Evolutionary conservation across 2,797 vertebrate species (phyloP).

Genomic region (Phrynocephalus vlangalii): DNA sequence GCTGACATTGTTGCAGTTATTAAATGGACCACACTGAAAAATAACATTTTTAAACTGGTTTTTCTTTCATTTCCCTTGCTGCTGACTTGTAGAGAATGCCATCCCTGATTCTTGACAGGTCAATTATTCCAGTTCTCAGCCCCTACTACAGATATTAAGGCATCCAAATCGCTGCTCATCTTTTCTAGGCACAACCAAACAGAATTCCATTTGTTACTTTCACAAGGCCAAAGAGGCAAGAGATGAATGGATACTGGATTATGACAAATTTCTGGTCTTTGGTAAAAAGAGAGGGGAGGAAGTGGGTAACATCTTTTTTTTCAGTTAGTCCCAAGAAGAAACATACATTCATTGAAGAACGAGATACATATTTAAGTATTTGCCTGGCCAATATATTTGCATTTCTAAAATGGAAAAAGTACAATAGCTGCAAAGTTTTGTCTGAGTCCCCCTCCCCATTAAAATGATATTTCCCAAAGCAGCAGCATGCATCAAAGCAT

Average conservation of each 20-base stretch:
- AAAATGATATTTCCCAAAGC: slow-evolving; percentile 34
- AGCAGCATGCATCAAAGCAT: slow-evolving; percentile 22
- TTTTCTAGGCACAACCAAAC: slow-evolving; percentile 77
- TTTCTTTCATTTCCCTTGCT: slow-evolving; percentile 86
- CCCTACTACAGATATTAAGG: slow-evolving; percentile 74
- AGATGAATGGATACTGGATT: slow-evolving; percentile 82
- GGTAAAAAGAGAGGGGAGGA: slow-evolving; percentile 73
- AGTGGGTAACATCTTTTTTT: slow-evolving; percentile 72
- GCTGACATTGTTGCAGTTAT: slow-evolving; percentile 72
- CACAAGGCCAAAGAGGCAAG: slow-evolving; percentile 80
- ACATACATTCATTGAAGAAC: slow-evolving; percentile 47
- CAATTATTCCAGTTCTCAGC: slow-evolving; percentile 86
- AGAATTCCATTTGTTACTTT: slow-evolving; percentile 79
- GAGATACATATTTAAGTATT: neutral
- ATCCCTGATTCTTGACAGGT: slow-evolving; percentile 89
- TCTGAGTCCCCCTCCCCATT: slow-evolving; percentile 46
- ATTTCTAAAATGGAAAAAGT: neutral
- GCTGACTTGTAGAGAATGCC: slow-evolving; percentile 78
- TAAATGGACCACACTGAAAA: slow-evolving; percentile 79
- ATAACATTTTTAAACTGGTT: slow-evolving; percentile 82
- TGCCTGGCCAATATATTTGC: slow-evolving; percentile 35
- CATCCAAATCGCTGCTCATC: slow-evolving; percentile 85
- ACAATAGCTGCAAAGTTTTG: neutral
- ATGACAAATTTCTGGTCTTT: slow-evolving; percentile 82
- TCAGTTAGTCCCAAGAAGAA: slow-evolving; percentile 60